phyloP scores from a whole-genome alignment of 1,140 invertebrate species.

The Alviniconcha marisindica region DNA sequence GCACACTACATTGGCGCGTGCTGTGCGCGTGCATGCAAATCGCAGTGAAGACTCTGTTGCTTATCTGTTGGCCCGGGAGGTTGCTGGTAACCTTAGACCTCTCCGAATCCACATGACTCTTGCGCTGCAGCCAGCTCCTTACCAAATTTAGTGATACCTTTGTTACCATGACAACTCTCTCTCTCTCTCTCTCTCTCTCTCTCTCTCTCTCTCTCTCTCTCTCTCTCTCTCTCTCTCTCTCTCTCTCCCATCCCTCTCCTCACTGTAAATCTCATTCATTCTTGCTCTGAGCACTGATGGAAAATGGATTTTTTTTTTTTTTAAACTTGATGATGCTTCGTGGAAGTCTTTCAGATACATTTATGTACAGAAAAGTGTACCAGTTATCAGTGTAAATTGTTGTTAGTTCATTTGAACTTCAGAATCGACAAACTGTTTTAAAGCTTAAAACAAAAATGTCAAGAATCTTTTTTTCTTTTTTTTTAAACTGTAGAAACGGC shows the following conservation, averaged over 20 bases:
- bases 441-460: too few species aligned
- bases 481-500: too few species aligned
- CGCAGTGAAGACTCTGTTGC: conserved; percentile 19
- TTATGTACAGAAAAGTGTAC: too few species aligned
- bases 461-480: too few species aligned
- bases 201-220: conserved; percentile 20
- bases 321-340: too few species aligned
- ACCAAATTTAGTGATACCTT: conserved; percentile 35
- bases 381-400: too few species aligned
- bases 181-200: conserved; percentile 25
- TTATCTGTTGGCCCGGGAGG: conserved; percentile 42
- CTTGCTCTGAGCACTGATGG: too few species aligned
- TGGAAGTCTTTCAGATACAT: too few species aligned
- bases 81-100: neutral
- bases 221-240: conserved; percentile 11
- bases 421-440: too few species aligned
- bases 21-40: neutral
- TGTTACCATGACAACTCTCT: conserved; percentile 9
- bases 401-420: too few species aligned
- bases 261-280: neutral
- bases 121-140: conserved; percentile 14
- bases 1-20: neutral
- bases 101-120: neutral
- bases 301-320: too few species aligned
- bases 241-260: conserved; percentile 6